Percentiles rank a stretch among this genome's conserved stretches.
phyloP scores from a whole-genome alignment of 2,888 invertebrate species.

The Cephus pygmeus region DNA sequence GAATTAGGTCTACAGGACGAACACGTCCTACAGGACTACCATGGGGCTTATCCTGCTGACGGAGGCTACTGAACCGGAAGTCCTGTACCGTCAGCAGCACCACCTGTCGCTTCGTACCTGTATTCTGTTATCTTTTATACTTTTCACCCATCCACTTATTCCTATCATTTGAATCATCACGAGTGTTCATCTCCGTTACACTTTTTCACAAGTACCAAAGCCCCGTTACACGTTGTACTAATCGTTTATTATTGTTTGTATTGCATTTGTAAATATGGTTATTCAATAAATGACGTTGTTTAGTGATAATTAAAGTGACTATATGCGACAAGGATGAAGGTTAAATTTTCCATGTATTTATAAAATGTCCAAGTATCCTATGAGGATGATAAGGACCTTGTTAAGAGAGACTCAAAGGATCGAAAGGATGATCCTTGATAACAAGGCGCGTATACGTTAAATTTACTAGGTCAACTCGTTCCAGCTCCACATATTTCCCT shows the following conservation, averaged over 20 bases:
- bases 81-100: neutral
- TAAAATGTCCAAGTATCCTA: neutral
- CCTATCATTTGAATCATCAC: neutral
- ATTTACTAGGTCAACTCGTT: neutral
- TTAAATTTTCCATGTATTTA: too few relatives aligned
- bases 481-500: neutral
- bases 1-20: conserved; percentile 5
- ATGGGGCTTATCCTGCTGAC: conserved; percentile 25
- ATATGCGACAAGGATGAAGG: too few relatives aligned
- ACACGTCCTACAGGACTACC: conserved; percentile 25
- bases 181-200: neutral
- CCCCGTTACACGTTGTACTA: neutral
- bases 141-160: conserved; percentile 2
- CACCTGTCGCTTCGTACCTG: neutral
- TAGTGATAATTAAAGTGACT: neutral
- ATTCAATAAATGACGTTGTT: neutral
- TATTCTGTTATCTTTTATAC: conserved; percentile 9
- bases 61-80: conserved; percentile 24
- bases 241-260: neutral
- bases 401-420: neutral
- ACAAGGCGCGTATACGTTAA: neutral
- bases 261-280: neutral
- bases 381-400: neutral
- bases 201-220: neutral
- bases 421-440: neutral